Evolutionary conservation across 1,140 invertebrate genomes (phyloP).

Genomic region (Helicoverpa armigera): DNA sequence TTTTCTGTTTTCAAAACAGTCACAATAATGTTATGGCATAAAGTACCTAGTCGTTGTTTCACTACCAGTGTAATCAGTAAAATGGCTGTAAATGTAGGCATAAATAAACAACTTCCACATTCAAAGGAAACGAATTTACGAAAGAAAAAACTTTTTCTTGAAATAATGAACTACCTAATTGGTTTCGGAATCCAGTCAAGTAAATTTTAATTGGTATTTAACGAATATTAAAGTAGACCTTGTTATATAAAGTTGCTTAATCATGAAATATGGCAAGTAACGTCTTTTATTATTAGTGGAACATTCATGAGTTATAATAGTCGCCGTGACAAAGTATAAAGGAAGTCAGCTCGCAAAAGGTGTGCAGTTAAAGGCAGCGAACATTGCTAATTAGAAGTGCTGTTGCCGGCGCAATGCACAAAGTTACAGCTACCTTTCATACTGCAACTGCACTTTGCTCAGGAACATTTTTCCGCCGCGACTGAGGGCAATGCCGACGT

Average conservation of each 20-base stretch:
- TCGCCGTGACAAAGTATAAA: constrained; percentile 34
- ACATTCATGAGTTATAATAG: constrained; percentile 31
- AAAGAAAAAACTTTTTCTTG: neutral
- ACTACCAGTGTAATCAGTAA: neutral
- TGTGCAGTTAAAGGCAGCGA: constrained; percentile 39
- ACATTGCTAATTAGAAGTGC: constrained; percentile 60
- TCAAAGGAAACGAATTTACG: too few species aligned
- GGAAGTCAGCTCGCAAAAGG: constrained; percentile 17
- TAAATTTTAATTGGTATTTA: neutral
- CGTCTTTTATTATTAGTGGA: constrained; percentile 1
- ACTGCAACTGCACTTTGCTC: constrained; percentile 50
- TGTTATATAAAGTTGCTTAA: neutral
- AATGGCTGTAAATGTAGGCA: too few species aligned
- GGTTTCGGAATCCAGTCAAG: neutral
- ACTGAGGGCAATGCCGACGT: constrained; percentile 49
- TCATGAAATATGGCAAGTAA: neutral
- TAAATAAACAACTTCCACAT: too few species aligned
- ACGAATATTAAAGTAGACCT: neutral
- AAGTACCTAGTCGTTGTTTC: neutral
- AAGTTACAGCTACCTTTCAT: constrained; percentile 55
- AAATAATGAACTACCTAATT: neutral
- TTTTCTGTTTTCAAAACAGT: neutral
- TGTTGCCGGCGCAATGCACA: constrained; percentile 48
- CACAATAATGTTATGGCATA: neutral
- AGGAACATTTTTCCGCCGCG: constrained; percentile 54